These are phyloP conservation scores for Theodoxus fluviatilis DNA, from an alignment of 2,888 invertebrate species.

Conservation along the genomic window DNA sequence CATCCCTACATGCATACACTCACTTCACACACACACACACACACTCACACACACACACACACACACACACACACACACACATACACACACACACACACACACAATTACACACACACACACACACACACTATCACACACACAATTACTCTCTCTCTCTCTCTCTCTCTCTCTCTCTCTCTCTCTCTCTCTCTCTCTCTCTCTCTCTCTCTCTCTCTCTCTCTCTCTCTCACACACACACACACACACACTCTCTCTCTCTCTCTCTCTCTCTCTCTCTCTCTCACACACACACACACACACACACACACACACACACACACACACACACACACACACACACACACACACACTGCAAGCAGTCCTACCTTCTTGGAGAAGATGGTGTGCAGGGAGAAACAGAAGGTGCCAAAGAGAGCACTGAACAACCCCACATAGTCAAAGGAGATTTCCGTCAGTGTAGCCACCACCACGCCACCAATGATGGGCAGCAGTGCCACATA, in stretches of 20 bases:
- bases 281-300: neutral
- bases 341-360: neutral
- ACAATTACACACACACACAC: too few species aligned
- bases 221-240: too few species aligned
- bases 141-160: neutral
- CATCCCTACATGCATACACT: neutral
- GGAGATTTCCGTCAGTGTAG: slow-evolving; percentile 90
- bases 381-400: slow-evolving; percentile 92
- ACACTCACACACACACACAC: slow-evolving; percentile 6
- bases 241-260: neutral
- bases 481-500: slow-evolving; percentile 88
- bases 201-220: too few species aligned
- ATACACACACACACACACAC: slow-evolving; percentile 6
- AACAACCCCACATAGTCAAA: slow-evolving; percentile 85
- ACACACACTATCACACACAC: too few species aligned
- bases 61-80: slow-evolving; percentile 1
- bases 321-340: too few species aligned
- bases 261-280: neutral
- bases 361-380: slow-evolving; percentile 93
- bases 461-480: slow-evolving; percentile 87
- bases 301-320: slow-evolving; percentile 18
- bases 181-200: too few species aligned
- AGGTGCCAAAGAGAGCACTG: slow-evolving; percentile 86
- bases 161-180: slow-evolving; percentile 1
- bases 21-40: neutral